Conservation (phyloP, 2,888 invertebrate genomes). For the Heliconius erato region DNA sequence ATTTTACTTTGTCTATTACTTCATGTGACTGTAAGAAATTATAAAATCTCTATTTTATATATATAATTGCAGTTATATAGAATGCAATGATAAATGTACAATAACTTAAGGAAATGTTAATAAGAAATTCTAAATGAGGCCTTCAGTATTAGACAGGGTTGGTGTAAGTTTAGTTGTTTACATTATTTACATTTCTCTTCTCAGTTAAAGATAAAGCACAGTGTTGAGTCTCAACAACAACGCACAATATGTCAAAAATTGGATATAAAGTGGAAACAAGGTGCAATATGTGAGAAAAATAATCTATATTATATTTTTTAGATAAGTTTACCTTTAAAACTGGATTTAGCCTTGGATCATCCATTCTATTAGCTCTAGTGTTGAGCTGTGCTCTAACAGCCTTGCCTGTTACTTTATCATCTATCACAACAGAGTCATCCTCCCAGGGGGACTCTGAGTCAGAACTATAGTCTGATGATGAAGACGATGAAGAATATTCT, state of each 20-base stretch:
- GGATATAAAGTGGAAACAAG: no score
- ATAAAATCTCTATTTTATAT: not conserved
- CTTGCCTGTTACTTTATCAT: constrained; percentile 64
- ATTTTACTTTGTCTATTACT: constrained; percentile 70
- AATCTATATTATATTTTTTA: not conserved
- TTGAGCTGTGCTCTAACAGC: constrained; percentile 69
- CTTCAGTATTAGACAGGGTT: not conserved
- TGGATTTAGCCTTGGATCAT: constrained; percentile 75
- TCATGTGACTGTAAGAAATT: constrained; percentile 70
- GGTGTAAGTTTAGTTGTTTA: not conserved
- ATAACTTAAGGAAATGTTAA: no score
- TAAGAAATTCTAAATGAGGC: not conserved
- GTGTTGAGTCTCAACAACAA: no score
- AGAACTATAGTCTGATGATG: constrained; percentile 78
- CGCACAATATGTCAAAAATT: no score
- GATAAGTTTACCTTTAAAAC: constrained; percentile 66
- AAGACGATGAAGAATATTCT: constrained; percentile 75
- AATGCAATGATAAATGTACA: no score
- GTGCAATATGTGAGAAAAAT: no score
- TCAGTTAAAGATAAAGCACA: no score
- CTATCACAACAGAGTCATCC: constrained; percentile 75
- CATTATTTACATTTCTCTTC: no score
- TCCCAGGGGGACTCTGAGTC: constrained; percentile 79
- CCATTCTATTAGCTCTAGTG: constrained; percentile 77
- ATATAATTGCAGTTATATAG: not conserved